Evolutionary conservation across 1,140 invertebrate species (phyloP).

Genomic region (Psix sp.): DNA sequence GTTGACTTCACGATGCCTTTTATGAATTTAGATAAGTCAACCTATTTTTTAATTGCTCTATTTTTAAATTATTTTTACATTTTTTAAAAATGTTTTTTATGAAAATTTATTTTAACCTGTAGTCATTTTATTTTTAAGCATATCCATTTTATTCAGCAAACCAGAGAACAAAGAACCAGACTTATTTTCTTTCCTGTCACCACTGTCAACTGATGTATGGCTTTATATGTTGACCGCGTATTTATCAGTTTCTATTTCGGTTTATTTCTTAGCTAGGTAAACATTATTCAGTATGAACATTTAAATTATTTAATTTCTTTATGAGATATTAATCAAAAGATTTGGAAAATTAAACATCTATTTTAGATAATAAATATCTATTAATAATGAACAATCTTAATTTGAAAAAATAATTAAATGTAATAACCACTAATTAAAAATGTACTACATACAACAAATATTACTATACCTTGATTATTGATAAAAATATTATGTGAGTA

Average conservation of each 20-base stretch:
- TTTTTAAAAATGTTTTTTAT: neutral
- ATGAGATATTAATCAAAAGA: too few relatives aligned
- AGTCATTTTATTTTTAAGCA: constrained; percentile 74
- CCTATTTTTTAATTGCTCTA: constrained; percentile 2
- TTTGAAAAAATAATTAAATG: too few relatives aligned
- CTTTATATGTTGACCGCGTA: constrained; percentile 93
- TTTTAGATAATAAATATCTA: too few relatives aligned
- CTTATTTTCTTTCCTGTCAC: constrained; percentile 91
- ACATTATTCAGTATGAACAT: neutral
- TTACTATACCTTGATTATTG: too few relatives aligned
- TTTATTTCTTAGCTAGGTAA: constrained; percentile 90
- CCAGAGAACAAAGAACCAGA: constrained; percentile 83
- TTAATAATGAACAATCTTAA: too few relatives aligned
- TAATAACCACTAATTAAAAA: too few relatives aligned
- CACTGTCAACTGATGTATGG: constrained; percentile 94
- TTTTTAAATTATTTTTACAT: constrained; percentile 7
- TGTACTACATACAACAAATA: too few relatives aligned
- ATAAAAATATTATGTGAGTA: too few relatives aligned
- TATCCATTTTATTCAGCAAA: constrained; percentile 88
- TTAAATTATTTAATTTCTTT: constrained; percentile 1
- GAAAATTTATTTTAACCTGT: constrained; percentile 43
- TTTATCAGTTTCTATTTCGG: constrained; percentile 87
- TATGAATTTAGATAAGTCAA: constrained; percentile 86
- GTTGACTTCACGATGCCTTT: constrained; percentile 95
- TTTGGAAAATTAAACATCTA: too few relatives aligned